Conservation (phyloP, 2,888 invertebrate genomes). For the Aporophyla nigra region DNA sequence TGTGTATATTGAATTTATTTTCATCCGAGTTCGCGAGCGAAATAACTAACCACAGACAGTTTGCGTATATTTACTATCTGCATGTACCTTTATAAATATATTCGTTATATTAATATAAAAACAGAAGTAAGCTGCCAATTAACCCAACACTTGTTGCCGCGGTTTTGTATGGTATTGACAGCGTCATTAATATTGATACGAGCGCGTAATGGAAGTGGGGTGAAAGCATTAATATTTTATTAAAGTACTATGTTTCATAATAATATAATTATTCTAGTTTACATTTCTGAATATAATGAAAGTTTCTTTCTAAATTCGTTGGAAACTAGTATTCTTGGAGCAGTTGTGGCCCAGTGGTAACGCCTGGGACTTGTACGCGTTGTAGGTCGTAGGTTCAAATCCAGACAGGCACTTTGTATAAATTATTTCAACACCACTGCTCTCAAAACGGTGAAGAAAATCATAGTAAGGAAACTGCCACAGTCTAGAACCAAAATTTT, state of each 20-base stretch:
- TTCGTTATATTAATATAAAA: not conserved
- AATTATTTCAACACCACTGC: too few relatives aligned
- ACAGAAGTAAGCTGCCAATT: slow-evolving; percentile 4
- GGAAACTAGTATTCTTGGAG: too few relatives aligned
- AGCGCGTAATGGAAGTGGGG: slow-evolving; percentile 29
- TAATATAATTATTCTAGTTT: slow-evolving; percentile 14
- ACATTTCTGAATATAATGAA: not conserved
- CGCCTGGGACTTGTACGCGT: too few relatives aligned
- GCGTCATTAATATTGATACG: slow-evolving; percentile 42
- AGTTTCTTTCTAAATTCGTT: not conserved
- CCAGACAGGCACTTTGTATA: too few relatives aligned
- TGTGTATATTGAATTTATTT: not conserved
- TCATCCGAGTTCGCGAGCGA: not conserved
- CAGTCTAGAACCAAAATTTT: too few relatives aligned
- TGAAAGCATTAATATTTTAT: slow-evolving; percentile 27
- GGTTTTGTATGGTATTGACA: slow-evolving; percentile 46
- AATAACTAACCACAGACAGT: too few relatives aligned
- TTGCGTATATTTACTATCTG: not conserved
- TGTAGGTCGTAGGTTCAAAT: too few relatives aligned
- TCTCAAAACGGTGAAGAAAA: too few relatives aligned
- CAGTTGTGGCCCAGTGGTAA: too few relatives aligned
- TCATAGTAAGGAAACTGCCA: too few relatives aligned
- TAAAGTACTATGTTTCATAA: not conserved
- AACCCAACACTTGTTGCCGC: slow-evolving; percentile 11
- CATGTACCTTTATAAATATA: not conserved